Percentiles rank a stretch among this genome's conserved stretches.
These are phyloP conservation scores for Syndactyla subalaris DNA, from an alignment of 2,797 vertebrate species.

Conservation along the genomic window DNA sequence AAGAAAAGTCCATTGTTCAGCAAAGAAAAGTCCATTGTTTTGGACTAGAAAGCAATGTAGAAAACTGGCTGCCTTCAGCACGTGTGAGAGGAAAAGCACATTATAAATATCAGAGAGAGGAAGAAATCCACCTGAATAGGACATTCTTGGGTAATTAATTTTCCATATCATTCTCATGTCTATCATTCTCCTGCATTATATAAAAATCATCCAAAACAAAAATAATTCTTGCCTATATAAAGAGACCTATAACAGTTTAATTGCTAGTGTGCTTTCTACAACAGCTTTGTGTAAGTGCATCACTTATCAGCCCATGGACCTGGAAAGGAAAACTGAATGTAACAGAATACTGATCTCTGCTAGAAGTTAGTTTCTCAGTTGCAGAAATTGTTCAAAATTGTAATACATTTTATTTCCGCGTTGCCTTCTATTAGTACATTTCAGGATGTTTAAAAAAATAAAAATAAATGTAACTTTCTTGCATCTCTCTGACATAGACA, in stretches of 20 bases:
- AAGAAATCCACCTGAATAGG: neutral
- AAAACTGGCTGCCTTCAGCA: neutral
- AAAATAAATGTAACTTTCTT: neutral
- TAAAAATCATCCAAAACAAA: neutral
- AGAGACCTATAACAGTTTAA: neutral
- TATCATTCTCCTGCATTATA: neutral
- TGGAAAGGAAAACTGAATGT: neutral
- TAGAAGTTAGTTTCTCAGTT: neutral
- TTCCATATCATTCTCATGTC: neutral
- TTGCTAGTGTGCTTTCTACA: neutral
- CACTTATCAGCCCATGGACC: neutral
- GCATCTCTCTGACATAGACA: neutral
- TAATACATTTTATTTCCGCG: neutral
- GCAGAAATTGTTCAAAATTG: neutral
- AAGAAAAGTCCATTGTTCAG: neutral
- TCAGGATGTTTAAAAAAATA: neutral
- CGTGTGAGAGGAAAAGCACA: neutral
- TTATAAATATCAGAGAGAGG: neutral
- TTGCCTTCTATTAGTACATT: neutral
- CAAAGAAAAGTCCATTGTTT: neutral
- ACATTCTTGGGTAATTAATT: neutral
- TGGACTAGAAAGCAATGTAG: neutral
- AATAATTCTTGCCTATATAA: neutral
- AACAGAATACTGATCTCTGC: neutral
- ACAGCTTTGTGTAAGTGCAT: neutral